Base-by-base conservation (phyloP, 2,797 vertebrate species). In the Okamejei kenojei region DNA sequence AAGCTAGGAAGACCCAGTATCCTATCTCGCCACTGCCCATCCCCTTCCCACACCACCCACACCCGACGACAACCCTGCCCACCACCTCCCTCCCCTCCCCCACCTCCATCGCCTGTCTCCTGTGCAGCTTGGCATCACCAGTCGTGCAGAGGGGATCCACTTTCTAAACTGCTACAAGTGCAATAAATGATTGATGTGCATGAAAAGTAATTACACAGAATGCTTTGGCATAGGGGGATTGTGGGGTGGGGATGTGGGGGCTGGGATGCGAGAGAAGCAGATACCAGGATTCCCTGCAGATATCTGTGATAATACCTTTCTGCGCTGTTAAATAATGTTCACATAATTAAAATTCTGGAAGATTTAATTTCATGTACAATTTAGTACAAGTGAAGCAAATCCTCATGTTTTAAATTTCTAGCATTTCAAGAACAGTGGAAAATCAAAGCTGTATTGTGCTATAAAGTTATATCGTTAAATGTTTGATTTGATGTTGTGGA, bases 331-430 rank as follows among this genome's bases (percentile, higher is more conserved):
- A 86, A 86, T 86, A 86, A 61, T 17, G 19, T 68, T 88, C 84
- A 88, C 84, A 88, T 68, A 65, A 88, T 88, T 65, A 88, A 88
- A 88, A n/a, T 88, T 88, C 61, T 88, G 84, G 84, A 88, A 88
- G 84, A 54, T 54, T 54, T 54, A 58, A 54, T 84, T 84, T 84
- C n/a, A 29, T 84, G 23, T 84, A 61, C 61, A 84, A 84, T 84
- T 61, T 61, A 61, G 54, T 58, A 21, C 61, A 84, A 84, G 81
- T 54, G 45, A 6, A 54, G 45, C 45, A 6, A 68, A 68, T 17
- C 65, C 11, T 68, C 10, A 68, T 74, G 71, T 21, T 21, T 74
- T 23, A 63, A n/a, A 88, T 88, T 32, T 35, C 7, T n/a, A 32
- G 19, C 7, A 88, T 88, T 88, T 88, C 65, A 68, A 32, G n/a